These are phyloP conservation scores for Drosophila ogumai DNA, from an alignment of 1,140 invertebrate genomes.

Conservation along the genomic window DNA sequence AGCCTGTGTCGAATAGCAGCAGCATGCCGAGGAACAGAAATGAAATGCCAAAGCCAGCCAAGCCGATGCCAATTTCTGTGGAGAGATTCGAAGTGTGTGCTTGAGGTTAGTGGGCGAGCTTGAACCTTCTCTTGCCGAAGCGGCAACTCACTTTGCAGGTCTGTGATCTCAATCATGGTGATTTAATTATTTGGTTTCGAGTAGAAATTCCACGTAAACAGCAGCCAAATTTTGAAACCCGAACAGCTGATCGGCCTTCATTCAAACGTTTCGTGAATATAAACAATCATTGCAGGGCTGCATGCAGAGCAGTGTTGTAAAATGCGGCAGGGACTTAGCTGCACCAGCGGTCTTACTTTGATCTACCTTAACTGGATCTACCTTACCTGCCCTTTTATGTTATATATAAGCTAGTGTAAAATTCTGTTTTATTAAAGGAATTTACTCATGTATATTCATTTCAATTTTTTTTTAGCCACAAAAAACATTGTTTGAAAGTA, in stretches of 20 bases:
- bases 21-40: slow-evolving; percentile 98
- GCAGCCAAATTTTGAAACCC: slow-evolving; percentile 42
- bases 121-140: background rate
- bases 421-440: too few relatives aligned
- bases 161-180: slow-evolving; percentile 90
- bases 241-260: slow-evolving; percentile 40
- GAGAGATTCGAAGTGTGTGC: slow-evolving; percentile 50
- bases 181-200: slow-evolving; percentile 28
- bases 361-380: too few relatives aligned
- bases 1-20: slow-evolving; percentile 98
- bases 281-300: slow-evolving; percentile 64
- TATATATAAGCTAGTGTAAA: too few relatives aligned
- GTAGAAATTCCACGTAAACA: slow-evolving; percentile 68
- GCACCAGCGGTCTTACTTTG: too few relatives aligned
- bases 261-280: slow-evolving; percentile 65
- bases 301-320: slow-evolving; percentile 38
- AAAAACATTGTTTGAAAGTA: too few relatives aligned
- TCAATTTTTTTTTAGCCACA: too few relatives aligned
- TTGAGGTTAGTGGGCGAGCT: slow-evolving; percentile 10
- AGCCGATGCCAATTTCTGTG: slow-evolving; percentile 98
- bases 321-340: background rate
- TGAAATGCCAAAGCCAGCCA: slow-evolving; percentile 97
- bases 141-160: slow-evolving; percentile 89
- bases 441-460: too few relatives aligned
- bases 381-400: too few relatives aligned